Percentiles rank a stretch among this genome's conserved stretches.
Conservation (phyloP, 1,140 invertebrate species). For the Scylla paramamosain region DNA sequence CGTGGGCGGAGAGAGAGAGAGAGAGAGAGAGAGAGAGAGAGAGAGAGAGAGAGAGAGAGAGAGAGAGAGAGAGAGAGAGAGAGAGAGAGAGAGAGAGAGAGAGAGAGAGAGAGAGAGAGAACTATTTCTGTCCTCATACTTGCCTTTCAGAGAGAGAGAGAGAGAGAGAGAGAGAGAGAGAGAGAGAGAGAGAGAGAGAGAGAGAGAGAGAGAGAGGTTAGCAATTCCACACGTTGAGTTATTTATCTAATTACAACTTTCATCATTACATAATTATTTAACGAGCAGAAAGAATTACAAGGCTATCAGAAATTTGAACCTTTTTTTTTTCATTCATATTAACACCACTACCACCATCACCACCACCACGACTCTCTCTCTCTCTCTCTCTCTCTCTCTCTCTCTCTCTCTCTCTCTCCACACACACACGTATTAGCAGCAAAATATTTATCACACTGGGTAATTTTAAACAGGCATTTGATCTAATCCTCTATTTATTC, state of each 20-base stretch:
- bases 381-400: slow-evolving; percentile 37
- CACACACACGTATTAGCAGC: no score
- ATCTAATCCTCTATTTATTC: no score
- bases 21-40: slow-evolving; percentile 35
- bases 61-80: slow-evolving; percentile 6
- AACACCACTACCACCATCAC: no score
- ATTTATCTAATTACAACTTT: neutral
- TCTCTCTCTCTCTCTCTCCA: neutral
- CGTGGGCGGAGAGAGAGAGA: neutral
- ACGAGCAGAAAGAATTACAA: neutral
- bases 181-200: slow-evolving; percentile 29
- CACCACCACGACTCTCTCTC: neutral
- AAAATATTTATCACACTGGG: no score
- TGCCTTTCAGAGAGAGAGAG: neutral
- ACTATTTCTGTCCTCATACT: neutral
- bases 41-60: slow-evolving; percentile 19
- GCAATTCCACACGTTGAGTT: neutral
- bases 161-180: neutral
- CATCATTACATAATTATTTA: neutral
- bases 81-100: slow-evolving; percentile 25
- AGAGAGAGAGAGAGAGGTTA: slow-evolving; percentile 2
- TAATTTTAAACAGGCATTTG: no score
- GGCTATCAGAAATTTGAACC: neutral
- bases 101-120: neutral
- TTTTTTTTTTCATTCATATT: neutral